Evolutionary conservation across 2,888 invertebrate genomes (phyloP).

Genomic region (Ectobius pallidus): DNA sequence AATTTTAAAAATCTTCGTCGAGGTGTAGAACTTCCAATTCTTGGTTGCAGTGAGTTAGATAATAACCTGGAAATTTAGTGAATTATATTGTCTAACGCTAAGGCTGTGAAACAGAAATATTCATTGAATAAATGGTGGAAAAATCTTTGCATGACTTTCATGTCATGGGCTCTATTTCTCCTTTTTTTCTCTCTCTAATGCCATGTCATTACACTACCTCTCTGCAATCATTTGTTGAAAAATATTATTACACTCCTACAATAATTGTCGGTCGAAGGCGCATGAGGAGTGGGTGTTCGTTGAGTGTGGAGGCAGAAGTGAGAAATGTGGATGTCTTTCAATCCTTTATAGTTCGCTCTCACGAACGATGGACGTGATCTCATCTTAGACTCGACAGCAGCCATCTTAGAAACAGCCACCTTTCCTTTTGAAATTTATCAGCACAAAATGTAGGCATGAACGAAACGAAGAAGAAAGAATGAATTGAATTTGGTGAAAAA

Average conservation of each 20-base stretch:
- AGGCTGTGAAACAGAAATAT: too few relatives aligned
- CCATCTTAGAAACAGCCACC: not conserved
- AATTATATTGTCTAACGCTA: too few relatives aligned
- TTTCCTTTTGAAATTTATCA: not conserved
- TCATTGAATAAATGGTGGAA: not conserved
- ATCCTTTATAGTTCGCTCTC: not conserved
- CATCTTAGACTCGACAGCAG: not conserved
- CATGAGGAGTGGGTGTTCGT: not conserved
- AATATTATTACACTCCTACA: not conserved
- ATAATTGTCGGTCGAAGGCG: not conserved
- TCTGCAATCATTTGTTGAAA: not conserved
- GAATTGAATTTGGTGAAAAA: not conserved
- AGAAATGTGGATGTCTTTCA: not conserved
- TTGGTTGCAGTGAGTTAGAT: too few relatives aligned
- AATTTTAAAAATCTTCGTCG: too few relatives aligned
- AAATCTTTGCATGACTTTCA: too few relatives aligned
- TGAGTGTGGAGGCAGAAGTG: not conserved
- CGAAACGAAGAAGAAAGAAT: not conserved
- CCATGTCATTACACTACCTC: too few relatives aligned
- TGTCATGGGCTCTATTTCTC: too few relatives aligned
- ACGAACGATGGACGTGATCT: conserved; percentile 1
- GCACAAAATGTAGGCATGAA: not conserved
- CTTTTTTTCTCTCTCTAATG: not conserved
- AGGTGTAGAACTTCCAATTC: too few relatives aligned
- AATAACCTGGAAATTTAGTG: too few relatives aligned